These are phyloP conservation scores for Leptopilina myrica DNA, from an alignment of 2,888 invertebrate species.

Conservation along the genomic window DNA sequence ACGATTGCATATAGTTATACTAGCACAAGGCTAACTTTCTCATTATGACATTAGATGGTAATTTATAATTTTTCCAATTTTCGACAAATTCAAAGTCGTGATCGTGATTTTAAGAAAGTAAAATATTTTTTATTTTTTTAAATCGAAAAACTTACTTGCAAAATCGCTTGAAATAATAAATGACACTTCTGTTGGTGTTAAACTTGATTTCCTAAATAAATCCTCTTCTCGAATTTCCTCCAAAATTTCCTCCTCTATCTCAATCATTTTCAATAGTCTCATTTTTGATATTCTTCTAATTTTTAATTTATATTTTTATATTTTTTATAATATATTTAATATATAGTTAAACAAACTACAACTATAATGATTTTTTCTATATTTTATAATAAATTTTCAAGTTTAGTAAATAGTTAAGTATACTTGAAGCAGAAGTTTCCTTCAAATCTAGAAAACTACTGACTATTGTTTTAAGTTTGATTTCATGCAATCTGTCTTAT, in stretches of 20 bases:
- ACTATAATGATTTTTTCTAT: too few relatives aligned
- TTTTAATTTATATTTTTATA: too few relatives aligned
- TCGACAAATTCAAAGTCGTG: constrained; percentile 11
- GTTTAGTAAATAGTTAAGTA: not conserved
- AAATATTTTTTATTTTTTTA: not conserved
- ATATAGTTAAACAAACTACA: too few relatives aligned
- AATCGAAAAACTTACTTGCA: constrained; percentile 6
- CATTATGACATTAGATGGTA: not conserved
- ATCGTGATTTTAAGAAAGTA: not conserved
- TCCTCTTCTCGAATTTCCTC: not conserved
- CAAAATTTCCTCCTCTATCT: not conserved
- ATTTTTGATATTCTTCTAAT: not conserved
- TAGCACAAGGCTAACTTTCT: constrained; percentile 6
- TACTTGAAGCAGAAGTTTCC: not conserved
- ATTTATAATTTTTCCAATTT: constrained; percentile 1
- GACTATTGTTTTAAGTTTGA: not conserved
- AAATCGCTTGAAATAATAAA: not conserved
- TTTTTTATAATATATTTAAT: too few relatives aligned
- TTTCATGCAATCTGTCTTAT: not conserved
- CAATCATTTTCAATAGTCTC: not conserved
- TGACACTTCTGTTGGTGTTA: not conserved
- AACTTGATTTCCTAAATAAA: not conserved
- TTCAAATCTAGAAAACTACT: not conserved
- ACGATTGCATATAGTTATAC: constrained; percentile 16
- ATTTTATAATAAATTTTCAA: too few relatives aligned